Conservation (phyloP, 2,797 vertebrate species). For the Sitta carolinensis region DNA sequence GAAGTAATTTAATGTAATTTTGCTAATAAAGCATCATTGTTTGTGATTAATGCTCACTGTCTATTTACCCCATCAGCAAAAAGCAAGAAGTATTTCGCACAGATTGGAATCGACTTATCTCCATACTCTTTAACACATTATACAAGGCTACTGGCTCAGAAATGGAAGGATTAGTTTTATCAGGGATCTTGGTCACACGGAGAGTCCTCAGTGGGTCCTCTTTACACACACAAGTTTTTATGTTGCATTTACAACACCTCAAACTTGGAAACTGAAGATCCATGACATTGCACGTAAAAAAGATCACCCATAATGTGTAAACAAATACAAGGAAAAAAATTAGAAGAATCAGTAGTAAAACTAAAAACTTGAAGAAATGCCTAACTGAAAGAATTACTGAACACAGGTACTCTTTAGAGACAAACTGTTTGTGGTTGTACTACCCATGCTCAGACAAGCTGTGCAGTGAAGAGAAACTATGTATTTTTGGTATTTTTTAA, state of each 20-base stretch:
- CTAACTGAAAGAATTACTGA: background rate
- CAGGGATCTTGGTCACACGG: constrained; percentile 16
- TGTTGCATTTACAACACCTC: background rate
- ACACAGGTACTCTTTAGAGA: background rate
- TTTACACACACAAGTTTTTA: background rate
- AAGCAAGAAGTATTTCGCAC: constrained; percentile 30
- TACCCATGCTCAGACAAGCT: background rate
- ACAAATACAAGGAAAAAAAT: background rate
- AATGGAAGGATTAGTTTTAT: constrained; percentile 48
- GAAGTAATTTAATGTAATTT: constrained; percentile 67
- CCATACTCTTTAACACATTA: constrained; percentile 24
- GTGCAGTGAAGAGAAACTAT: background rate
- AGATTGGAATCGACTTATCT: constrained; percentile 58
- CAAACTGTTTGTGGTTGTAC: background rate
- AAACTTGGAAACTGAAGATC: background rate
- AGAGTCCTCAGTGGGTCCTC: background rate
- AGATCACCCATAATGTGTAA: background rate
- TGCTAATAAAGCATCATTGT: constrained; percentile 55
- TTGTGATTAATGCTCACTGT: constrained; percentile 64
- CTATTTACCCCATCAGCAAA: constrained; percentile 67
- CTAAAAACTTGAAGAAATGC: background rate
- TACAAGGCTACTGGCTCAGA: constrained; percentile 49
- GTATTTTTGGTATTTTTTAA: background rate
- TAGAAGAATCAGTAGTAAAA: background rate
- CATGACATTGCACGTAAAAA: background rate